Base-by-base conservation (phyloP, 2,113 vertebrate genomes). In the Bothrops jararaca region DNA sequence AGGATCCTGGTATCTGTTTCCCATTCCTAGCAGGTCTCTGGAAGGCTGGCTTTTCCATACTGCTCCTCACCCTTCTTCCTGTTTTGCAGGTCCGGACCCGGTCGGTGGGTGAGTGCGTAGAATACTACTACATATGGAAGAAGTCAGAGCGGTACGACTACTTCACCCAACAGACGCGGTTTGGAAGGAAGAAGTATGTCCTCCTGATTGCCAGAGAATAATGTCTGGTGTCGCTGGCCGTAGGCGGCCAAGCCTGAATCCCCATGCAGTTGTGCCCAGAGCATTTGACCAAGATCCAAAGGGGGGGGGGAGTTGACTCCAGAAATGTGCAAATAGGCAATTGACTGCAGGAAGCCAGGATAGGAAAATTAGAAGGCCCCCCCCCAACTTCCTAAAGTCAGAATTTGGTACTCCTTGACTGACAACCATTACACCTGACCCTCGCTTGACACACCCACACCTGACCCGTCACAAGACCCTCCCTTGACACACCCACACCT, bases 111-210 rank as follows among this genome's bases (percentile, higher is more conserved):
- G 99, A 99, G 96, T 99, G 99, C 0, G 99, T 99, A 96, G 98
- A 98, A 92, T 99, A 99, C 96, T 99, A 99, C 96, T 99, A 99
- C 97, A 97, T 98, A 97, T 99, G 99, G 99, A 99, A 99, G 97
- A 99, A 99, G 95, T 99, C 99, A 0, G 98, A 98, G 13, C 98
- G 98, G 10, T 99, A 98, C 0, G 98, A 99, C 94, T 98, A 98
- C 97, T 99, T 99, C 94, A 98, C 98, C 24, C 99, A 99, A 96
- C 99, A 99, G 97, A 97, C 98, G 0, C 98, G 98, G 92, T 96
- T 99, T 92, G 98, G 98, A 93, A 98, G 98, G 95, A 98, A 98
- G 97, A 99, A 99, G 96, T 98, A 97, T 95, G 98, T 97, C 97
- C 96, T 98, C 95, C 98, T 99, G 97, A 98, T 99, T 95, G 93